These are phyloP conservation scores for Microctonus brassicae DNA, from an alignment of 2,888 invertebrate species.

Conservation along the genomic window DNA sequence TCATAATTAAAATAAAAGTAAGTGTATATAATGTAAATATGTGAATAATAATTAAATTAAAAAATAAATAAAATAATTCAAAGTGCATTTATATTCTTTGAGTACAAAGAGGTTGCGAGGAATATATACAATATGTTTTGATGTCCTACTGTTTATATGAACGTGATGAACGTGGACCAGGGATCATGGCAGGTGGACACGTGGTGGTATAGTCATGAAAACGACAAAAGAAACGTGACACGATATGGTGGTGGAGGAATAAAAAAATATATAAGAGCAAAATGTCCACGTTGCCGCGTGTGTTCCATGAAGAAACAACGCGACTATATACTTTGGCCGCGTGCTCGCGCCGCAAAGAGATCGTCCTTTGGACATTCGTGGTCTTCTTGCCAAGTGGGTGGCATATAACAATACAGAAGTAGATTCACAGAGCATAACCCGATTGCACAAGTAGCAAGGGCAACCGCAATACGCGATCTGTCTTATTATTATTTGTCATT, in stretches of 20 bases:
- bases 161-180: constrained; percentile 12
- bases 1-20: neutral
- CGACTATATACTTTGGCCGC: neutral
- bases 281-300: constrained; percentile 28
- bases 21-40: too few relatives aligned
- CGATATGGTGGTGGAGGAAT: neutral
- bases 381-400: constrained; percentile 41
- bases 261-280: neutral
- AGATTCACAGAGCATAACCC: constrained; percentile 34
- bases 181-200: constrained; percentile 35
- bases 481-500: neutral
- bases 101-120: constrained; percentile 8
- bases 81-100: too few relatives aligned
- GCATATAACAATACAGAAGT: constrained; percentile 34
- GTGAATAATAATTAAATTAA: too few relatives aligned
- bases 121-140: constrained; percentile 1
- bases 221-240: constrained; percentile 41
- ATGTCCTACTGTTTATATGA: constrained; percentile 17
- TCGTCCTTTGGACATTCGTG: constrained; percentile 32
- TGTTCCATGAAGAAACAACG: constrained; percentile 27
- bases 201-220: constrained; percentile 26
- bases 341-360: constrained; percentile 35
- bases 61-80: too few relatives aligned
- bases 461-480: constrained; percentile 46
- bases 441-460: constrained; percentile 41